Percentiles rank a stretch among this genome's conserved stretches.
phyloP scores from a whole-genome alignment of 2,888 invertebrate species.

The Nemotelus pantherinus region DNA sequence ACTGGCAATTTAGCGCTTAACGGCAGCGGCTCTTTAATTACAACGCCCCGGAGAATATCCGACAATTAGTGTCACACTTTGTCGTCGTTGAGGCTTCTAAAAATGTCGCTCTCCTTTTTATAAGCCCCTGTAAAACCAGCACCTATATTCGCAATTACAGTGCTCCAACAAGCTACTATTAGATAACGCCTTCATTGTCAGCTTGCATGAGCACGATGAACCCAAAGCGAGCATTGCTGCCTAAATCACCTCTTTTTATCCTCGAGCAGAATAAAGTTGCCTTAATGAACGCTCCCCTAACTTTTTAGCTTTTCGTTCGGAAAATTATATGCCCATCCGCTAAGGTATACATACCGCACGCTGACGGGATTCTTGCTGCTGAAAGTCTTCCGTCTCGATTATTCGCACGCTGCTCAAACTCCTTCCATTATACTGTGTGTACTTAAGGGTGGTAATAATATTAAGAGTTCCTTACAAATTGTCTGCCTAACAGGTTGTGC shows the following conservation, averaged over 20 bases:
- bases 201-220: too few species aligned
- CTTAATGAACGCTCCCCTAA: background rate
- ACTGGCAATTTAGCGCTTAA: too few species aligned
- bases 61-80: slow-evolving; percentile 22
- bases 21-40: slow-evolving; percentile 23
- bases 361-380: too few species aligned
- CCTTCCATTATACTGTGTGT: background rate
- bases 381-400: background rate
- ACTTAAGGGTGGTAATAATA: slow-evolving; percentile 34
- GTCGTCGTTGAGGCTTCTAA: slow-evolving; percentile 21
- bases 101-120: slow-evolving; percentile 12
- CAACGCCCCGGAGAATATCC: slow-evolving; percentile 16
- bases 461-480: slow-evolving; percentile 34
- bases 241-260: too few species aligned
- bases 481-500: slow-evolving; percentile 28
- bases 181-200: too few species aligned
- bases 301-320: background rate
- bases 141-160: background rate
- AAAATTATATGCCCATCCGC: background rate
- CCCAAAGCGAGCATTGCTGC: too few species aligned
- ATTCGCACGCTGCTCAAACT: background rate
- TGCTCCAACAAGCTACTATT: background rate
- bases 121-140: background rate
- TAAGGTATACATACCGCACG: too few species aligned
- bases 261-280: background rate